Evolutionary conservation across 2,888 invertebrate species (phyloP).

Genomic region (Silvanus unidentatus): DNA sequence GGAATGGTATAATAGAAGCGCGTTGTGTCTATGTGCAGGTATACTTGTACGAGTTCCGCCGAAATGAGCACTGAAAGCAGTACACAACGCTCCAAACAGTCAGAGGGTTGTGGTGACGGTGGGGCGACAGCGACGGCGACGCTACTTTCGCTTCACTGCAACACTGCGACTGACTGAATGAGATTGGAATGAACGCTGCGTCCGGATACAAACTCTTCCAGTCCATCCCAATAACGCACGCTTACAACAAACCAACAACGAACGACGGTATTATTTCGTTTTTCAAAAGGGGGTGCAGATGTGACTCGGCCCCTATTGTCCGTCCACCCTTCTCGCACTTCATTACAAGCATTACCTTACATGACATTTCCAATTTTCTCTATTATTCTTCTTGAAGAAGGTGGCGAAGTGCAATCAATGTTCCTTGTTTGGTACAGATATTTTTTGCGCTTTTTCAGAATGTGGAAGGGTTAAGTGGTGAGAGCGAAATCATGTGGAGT

Average conservation of each 20-base stretch:
- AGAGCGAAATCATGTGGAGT: no score
- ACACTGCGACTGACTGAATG: no score
- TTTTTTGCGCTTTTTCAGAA: no score
- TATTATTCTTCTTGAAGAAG: no score
- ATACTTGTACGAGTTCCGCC: no score
- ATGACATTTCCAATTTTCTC: slow-evolving; percentile 7
- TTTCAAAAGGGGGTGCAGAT: background rate
- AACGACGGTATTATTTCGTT: background rate
- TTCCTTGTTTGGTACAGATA: slow-evolving; percentile 11
- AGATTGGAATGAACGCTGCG: no score
- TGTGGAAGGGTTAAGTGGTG: no score
- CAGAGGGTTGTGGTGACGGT: background rate
- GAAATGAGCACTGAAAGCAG: no score
- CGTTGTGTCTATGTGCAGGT: no score
- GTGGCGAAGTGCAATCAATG: slow-evolving; percentile 3
- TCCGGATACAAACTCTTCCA: background rate
- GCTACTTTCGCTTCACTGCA: background rate
- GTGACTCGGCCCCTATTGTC: background rate
- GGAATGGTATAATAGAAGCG: no score
- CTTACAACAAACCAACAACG: background rate
- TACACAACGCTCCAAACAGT: no score
- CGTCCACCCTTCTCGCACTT: slow-evolving; percentile 4
- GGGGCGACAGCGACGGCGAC: background rate
- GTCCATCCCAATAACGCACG: background rate
- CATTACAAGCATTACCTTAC: slow-evolving; percentile 9